Percentiles rank a stretch among this genome's conserved stretches.
Conservation (phyloP, 2,888 invertebrate species). For the Salpingus planirostris region DNA sequence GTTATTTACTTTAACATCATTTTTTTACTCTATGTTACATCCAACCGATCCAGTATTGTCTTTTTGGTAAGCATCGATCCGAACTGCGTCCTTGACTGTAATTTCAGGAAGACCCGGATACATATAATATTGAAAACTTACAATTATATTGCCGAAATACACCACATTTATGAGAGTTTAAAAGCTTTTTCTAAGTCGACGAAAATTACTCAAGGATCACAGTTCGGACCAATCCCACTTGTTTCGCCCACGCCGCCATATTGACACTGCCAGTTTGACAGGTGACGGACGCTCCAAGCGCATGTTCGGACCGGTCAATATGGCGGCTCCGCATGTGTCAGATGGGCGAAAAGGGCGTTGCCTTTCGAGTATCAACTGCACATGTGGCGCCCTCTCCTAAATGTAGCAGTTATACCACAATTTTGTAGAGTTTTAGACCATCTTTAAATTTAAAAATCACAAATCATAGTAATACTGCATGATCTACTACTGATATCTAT, state of each 20-base stretch:
- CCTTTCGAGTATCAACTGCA: conserved; percentile 5
- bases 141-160: conserved; percentile 20
- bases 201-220: conserved; percentile 23
- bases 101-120: conserved; percentile 22
- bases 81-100: conserved; percentile 22
- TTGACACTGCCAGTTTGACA: too few species aligned
- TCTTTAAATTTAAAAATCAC: too few species aligned
- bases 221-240: conserved; percentile 18
- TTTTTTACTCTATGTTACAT: conserved; percentile 10
- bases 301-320: too few species aligned
- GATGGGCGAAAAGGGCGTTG: too few species aligned
- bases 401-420: conserved; percentile 17
- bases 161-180: conserved; percentile 17
- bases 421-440: too few species aligned
- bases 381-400: conserved; percentile 11
- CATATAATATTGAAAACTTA: conserved; percentile 12
- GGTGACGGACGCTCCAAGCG: too few species aligned
- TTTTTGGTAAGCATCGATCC: conserved; percentile 23
- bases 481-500: too few species aligned
- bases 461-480: too few species aligned
- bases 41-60: conserved; percentile 24
- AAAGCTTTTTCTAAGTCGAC: conserved; percentile 13
- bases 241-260: too few species aligned
- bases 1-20: not conserved
- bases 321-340: too few species aligned